A percentile compares a stretch with the other conserved stretches of the same genome.
Evolutionary conservation across 2,113 vertebrate genomes (phyloP).

Genomic region (Lates calcarifer): DNA sequence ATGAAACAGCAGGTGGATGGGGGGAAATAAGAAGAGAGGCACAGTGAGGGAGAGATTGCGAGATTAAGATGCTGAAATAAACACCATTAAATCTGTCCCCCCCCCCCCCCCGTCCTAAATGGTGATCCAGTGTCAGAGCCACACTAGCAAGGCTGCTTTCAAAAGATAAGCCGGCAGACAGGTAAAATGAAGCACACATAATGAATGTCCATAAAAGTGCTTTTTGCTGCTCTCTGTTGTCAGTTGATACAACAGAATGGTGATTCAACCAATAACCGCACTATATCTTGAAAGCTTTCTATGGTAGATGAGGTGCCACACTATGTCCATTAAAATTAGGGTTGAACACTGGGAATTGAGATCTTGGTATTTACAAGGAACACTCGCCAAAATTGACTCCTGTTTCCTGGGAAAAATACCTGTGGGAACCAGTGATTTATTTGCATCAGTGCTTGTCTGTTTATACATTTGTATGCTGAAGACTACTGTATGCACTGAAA

Average conservation of each 20-base stretch:
- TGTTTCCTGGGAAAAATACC: slow-evolving; percentile 24
- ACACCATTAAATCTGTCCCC: slow-evolving; percentile 60
- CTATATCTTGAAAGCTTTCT: slow-evolving; percentile 31
- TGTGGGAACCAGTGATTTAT: background rate
- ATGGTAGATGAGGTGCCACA: slow-evolving; percentile 33
- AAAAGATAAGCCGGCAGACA: slow-evolving; percentile 73
- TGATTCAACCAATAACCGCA: slow-evolving; percentile 46
- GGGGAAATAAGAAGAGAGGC: slow-evolving; percentile 49
- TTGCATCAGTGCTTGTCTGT: background rate
- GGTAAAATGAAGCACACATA: slow-evolving; percentile 69
- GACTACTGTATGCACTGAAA: background rate
- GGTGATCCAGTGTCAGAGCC: slow-evolving; percentile 71
- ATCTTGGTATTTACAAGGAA: slow-evolving; percentile 32
- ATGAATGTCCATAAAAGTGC: slow-evolving; percentile 66
- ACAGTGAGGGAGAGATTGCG: slow-evolving; percentile 36
- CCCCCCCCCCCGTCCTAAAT: slow-evolving; percentile 47
- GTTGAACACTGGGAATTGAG: slow-evolving; percentile 2
- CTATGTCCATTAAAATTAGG: slow-evolving; percentile 52
- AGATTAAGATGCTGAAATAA: slow-evolving; percentile 76
- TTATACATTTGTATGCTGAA: background rate
- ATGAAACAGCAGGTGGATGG: slow-evolving; percentile 58
- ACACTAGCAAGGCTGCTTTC: slow-evolving; percentile 56
- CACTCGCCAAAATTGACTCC: slow-evolving; percentile 17
- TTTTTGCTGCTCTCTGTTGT: slow-evolving; percentile 57
- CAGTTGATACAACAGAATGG: slow-evolving; percentile 52